Evolutionary conservation across 2,888 invertebrate genomes (phyloP).

Genomic region (Ormyrus labotus): DNA sequence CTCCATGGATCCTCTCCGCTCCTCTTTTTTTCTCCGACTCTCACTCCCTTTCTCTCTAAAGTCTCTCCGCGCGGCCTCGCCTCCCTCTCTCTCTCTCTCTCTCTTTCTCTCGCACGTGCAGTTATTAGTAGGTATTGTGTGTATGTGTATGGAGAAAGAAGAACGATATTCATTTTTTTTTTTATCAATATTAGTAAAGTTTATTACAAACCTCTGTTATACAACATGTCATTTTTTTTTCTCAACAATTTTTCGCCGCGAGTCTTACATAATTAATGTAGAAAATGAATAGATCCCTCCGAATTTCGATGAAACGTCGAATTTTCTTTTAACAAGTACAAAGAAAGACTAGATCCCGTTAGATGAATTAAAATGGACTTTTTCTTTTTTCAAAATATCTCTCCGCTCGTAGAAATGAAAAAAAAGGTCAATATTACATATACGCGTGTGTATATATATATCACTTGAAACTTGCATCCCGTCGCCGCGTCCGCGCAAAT

Average conservation of each 20-base stretch:
- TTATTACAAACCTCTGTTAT: slow-evolving; percentile 46
- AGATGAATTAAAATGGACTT: slow-evolving; percentile 61
- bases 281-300: slow-evolving; percentile 23
- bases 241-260: neutral
- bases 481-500: too few species aligned
- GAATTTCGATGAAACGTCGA: neutral
- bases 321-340: slow-evolving; percentile 46
- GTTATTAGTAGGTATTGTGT: neutral
- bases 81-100: slow-evolving; percentile 51
- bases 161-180: too few species aligned
- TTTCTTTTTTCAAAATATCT: slow-evolving; percentile 31
- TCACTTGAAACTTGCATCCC: slow-evolving; percentile 31
- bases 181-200: slow-evolving; percentile 43
- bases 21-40: neutral
- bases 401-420: slow-evolving; percentile 46
- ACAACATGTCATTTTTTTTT: slow-evolving; percentile 22
- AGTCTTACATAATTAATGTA: neutral
- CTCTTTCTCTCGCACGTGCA: neutral
- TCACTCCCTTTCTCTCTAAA: too few species aligned
- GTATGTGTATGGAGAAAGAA: too few species aligned
- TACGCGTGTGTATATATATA: neutral
- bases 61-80: neutral
- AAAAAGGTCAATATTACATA: neutral
- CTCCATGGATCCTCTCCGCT: slow-evolving; percentile 57
- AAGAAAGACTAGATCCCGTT: slow-evolving; percentile 65